Base-by-base conservation (phyloP, 2,113 vertebrate genomes). In the Sprattus sprattus region DNA sequence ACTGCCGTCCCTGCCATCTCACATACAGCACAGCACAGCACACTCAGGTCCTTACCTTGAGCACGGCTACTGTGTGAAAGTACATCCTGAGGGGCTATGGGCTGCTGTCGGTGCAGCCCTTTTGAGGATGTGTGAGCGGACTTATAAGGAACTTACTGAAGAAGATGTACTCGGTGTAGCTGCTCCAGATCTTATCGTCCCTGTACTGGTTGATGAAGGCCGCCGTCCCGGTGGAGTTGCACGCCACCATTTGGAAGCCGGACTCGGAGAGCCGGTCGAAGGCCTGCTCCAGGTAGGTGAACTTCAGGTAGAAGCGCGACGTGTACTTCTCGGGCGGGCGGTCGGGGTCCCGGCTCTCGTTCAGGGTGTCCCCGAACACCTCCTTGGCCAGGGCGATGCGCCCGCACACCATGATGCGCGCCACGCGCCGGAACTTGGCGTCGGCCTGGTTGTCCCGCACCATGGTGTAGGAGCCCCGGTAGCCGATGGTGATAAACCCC, bases 111-210 rank as follows among this genome's bases (percentile, higher is more conserved):
- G 71, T 39, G 39, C 25, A 46, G 25, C 45, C 45, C 3, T 15
- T n/a, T 15, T 15, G 32, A 44, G 39, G 45, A 7, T n/a, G 28
- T n/a, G 28, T 83, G 11, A 84, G 18, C 54, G 28, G 60, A 87
- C 54, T 57, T 47, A 45, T 89, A 22, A 47, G 45, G 80, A 81
- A 96, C 96, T 97, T 95, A 97, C 97, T 94, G 92, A 95, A 97
- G 87, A 97, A 97, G 92, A 97, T 97, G 94, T 97, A 97, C 88
- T 97, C 97, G 0, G 96, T 97, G 88, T 97, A 97, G 93, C 96
- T 97, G 94, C 96, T 97, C 96, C 97, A 97, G 90, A 96, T 94
- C 92, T 95, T 97, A 94, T 97, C 97, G 3, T 97, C 96, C 88
- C 96, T 92, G 90, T 97, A 96, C 92, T 97, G 96, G 92, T 95